Evolutionary conservation across 2,797 vertebrate species (phyloP).

Genomic region (Rhadinocentrus ornatus): DNA sequence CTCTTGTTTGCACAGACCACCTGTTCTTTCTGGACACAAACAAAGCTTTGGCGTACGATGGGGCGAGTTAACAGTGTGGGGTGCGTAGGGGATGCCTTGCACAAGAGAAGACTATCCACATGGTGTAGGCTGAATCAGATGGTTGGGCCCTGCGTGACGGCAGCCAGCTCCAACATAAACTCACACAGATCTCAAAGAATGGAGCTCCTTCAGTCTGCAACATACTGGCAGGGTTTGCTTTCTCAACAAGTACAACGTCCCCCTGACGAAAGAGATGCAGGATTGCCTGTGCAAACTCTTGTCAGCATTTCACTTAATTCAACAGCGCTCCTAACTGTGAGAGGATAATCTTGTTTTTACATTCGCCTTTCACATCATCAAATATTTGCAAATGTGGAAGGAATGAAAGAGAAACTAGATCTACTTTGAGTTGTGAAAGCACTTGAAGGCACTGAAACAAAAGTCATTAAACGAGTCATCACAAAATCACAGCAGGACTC

Average conservation of each 20-base stretch:
- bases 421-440: slow-evolving; percentile 67
- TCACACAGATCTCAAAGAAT: slow-evolving; percentile 64
- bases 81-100: slow-evolving; percentile 73
- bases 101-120: slow-evolving; percentile 75
- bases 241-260: slow-evolving; percentile 50
- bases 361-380: slow-evolving; percentile 14
- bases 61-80: slow-evolving; percentile 74
- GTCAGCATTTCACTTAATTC: slow-evolving; percentile 25
- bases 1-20: slow-evolving; percentile 83
- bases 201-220: slow-evolving; percentile 48
- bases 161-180: slow-evolving; percentile 71
- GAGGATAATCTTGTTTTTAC: slow-evolving; percentile 16
- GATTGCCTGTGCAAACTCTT: slow-evolving; percentile 15
- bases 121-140: slow-evolving; percentile 79
- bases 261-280: slow-evolving; percentile 12
- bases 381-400: slow-evolving; percentile 52
- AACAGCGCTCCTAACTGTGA: slow-evolving; percentile 20
- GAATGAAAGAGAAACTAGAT: slow-evolving; percentile 33
- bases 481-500: slow-evolving; percentile 81
- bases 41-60: slow-evolving; percentile 77
- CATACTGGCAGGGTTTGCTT: slow-evolving; percentile 56
- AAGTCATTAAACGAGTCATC: slow-evolving; percentile 84
- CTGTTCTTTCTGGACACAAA: slow-evolving; percentile 83
- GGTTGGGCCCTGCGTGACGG: slow-evolving; percentile 76
- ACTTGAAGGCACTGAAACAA: slow-evolving; percentile 80